Base-by-base conservation (phyloP, 1,140 invertebrate genomes). In the Eumeta japonica region DNA sequence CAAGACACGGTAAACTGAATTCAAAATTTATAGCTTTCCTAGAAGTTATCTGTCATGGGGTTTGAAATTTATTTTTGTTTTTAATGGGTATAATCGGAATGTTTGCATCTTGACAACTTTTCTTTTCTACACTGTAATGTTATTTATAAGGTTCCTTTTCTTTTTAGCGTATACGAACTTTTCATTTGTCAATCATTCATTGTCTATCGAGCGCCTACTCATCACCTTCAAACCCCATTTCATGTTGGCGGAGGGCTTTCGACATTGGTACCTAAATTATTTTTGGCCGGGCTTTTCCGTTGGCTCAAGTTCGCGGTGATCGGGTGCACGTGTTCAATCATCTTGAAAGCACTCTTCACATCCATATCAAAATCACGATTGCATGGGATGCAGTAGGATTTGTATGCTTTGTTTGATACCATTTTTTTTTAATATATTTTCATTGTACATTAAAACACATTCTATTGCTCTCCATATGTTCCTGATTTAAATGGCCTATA, bases 21-120 rank as follows among this genome's bases (percentile, higher is more conserved):
- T 45, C 45, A 39, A 44, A 45, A 50, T 38, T 16, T 18, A 46
- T 48, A 51, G 53, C 17, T 39, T 41, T 53, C 46, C 46, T 44
- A 44, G 37, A 34, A 34, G 50, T 36, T 35, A 53, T 55, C 66
- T 73, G 68, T 73, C 50, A 73, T 73, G 68, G 68, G 68, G 68
- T 73, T 73, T 73, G 68, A 73, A 71, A 29, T 31, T 68, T 68
- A 62, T 64, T 55, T 24, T 71, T 68, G 54, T 60, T 52, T 60
- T 55, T 53, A 58, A 53, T 44, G 36, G 53, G 50, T 48, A 64
- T 50, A 55, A 60, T 63, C 68, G 66, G 68, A 73, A 73, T 73
- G 68, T 73, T 71, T 70, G 68, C 68, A 73, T 73, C 68, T 73
- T 73, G 68, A 73, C 68, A 73, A 71, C 68, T 73, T 73, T 70